Base-by-base conservation (phyloP, 2,888 invertebrate genomes). In the Pogonocherus hispidulus region DNA sequence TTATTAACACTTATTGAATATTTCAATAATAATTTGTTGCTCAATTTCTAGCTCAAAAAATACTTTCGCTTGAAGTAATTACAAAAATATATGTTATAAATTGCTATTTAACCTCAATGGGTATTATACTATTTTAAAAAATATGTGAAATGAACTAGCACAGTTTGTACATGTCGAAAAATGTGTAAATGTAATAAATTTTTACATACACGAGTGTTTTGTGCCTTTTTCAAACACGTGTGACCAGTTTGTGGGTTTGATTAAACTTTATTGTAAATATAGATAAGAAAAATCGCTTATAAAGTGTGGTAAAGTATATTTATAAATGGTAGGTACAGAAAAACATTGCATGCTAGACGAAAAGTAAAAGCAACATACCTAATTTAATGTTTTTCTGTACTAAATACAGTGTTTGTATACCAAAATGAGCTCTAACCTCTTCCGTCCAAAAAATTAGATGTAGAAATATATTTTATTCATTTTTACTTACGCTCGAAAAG, bases 361-460 rank as follows among this genome's bases (percentile, higher is more conserved):
- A 8, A 9, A 35, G 37, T 9, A 23, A 11, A 14, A 18, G 11
- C 18, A 5, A n/a, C 20, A 2, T 18, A 8, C 8, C 19, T 2
- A 9, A 44, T 23, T 20, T n/a, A 9, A 37, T 37, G 20, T 57
- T 57, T 59, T 16, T 59, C 27, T 32, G 3, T 22, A 23, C 46
- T 11, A 27, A 11, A 27, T 47, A 27, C 20, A 46, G 14, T 51
- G 22, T 60, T 32, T 60, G 27, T 57, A 57, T 57, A 55, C 18
- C 32, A 59, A 55, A 60, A 71, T 63, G 60, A 73, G 76, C 78
- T 78, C 80, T 78, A 70, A 80, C 78, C 79, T 80, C 81, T 81
- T 80, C 80, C 81, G 80, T 80, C 80, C 80, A 77, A 68, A 74
- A 76, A 77, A 79, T 76, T 80, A 78, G 56, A 35, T 56, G 70